A percentile compares a stretch with the other conserved stretches of the same genome.
Evolutionary conservation across 1,140 invertebrate genomes (phyloP).

Genomic region (Centruroides vittatus): DNA sequence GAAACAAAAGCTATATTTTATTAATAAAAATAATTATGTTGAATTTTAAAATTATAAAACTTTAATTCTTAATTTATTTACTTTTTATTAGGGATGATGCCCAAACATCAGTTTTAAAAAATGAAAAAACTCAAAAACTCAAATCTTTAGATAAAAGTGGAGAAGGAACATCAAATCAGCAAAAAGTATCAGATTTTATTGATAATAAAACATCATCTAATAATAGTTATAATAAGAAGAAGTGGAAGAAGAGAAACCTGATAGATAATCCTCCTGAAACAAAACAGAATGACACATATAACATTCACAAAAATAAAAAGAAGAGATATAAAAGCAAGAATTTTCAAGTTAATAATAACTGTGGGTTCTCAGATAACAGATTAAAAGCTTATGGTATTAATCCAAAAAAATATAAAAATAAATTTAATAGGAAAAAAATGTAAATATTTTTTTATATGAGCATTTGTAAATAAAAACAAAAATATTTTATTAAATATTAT

Average conservation of each 20-base stretch:
- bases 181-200: neutral
- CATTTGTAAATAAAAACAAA: too few species aligned
- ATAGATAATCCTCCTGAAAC: neutral
- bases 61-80: neutral
- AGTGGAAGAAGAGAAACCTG: conserved; percentile 21
- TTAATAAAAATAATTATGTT: too few species aligned
- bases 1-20: too few species aligned
- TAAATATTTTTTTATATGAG: too few species aligned
- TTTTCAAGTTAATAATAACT: conserved; percentile 12
- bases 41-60: conserved; percentile 1
- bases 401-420: conserved; percentile 33
- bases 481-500: too few species aligned
- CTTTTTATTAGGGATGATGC: neutral
- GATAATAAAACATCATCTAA: conserved; percentile 7
- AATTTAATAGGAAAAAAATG: neutral
- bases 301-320: conserved; percentile 3
- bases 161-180: conserved; percentile 13
- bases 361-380: conserved; percentile 49
- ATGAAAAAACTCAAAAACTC: too few species aligned
- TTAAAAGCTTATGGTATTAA: conserved; percentile 79
- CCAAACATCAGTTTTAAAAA: too few species aligned
- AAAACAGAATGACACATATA: neutral
- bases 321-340: conserved; percentile 18
- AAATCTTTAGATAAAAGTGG: too few species aligned
- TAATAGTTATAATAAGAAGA: conserved; percentile 11